Base-by-base conservation (phyloP, 2,888 invertebrate species). In the Morinoia aosen region DNA sequence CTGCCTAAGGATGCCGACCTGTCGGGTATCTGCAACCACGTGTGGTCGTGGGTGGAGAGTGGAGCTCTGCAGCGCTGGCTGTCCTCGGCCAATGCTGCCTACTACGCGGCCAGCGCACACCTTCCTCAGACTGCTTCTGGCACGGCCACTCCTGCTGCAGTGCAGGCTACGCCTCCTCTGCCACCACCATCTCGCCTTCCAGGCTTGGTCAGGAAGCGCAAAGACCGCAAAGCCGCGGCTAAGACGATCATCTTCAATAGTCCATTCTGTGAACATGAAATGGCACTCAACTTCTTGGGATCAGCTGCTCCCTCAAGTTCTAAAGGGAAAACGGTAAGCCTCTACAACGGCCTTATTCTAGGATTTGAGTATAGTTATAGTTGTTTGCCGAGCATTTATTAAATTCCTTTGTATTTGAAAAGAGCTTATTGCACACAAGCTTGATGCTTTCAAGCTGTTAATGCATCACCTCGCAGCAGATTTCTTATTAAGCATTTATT, bases 1-100 rank as follows among this genome's bases (percentile, higher is more conserved):
- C 97, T 98, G 95, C 98, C 98, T 95, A 98, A 98, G n/a, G 98
- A 98, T 97, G 98, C 98, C 95, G 98, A 98, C 16, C 95, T 97
- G 98, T 96, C 98, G 98, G 96, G 98, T 56, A 95, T 96, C 33
- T 96, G 96, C 93, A 96, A 95, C 48, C 95, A 96, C 16, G 96
- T 97, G 19, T 96, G 96, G 39, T 96, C 96, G 3, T 96, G 96
- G 96, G 95, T 96, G 14, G 96, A 98, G 98, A 97, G 98, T 98
- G 96, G 96, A 33, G 95, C 96, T 88, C 91, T 96, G 25, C 96
- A 96, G 56, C 95, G 96, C 48, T 96, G 96, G 96, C 95, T 96
- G 8, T 56, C 58, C 40, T 96, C 96, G 4, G 95, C 96, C 58
- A 95, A 96, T 56, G 12, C 90, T 95, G 25, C 97, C 97, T 0